Percentiles rank a stretch among this genome's conserved stretches.
phyloP scores from a whole-genome alignment of 2,888 invertebrate species.

The Thecocarcelia acutangulata region DNA sequence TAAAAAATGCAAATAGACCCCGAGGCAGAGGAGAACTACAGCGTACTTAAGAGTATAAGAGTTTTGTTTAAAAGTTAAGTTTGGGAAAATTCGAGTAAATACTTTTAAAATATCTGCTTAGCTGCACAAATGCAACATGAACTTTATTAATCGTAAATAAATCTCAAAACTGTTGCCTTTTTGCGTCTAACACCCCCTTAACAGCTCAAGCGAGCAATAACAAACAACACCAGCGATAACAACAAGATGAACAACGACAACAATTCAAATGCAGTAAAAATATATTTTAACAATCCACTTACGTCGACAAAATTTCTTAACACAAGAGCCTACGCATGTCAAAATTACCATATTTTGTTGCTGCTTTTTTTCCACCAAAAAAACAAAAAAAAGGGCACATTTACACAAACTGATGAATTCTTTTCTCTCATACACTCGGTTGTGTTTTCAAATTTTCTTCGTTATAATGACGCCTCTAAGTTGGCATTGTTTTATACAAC shows the following conservation, averaged over 20 bases:
- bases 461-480: conserved; percentile 40
- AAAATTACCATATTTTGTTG: conserved; percentile 59
- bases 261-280: neutral
- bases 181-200: conserved; percentile 56
- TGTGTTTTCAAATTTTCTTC: conserved; percentile 13
- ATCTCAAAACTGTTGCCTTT: conserved; percentile 62
- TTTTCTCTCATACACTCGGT: conserved; percentile 1
- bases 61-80: conserved; percentile 49
- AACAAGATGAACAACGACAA: conserved; percentile 53
- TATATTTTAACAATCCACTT: conserved; percentile 57
- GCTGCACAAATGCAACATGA: neutral
- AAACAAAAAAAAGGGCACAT: conserved; percentile 38
- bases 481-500: conserved; percentile 20
- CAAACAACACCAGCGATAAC: conserved; percentile 27
- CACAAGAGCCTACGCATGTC: conserved; percentile 68
- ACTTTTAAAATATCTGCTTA: neutral
- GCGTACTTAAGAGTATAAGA: conserved; percentile 36
- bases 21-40: conserved; percentile 24
- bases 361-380: conserved; percentile 37
- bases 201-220: conserved; percentile 3
- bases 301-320: conserved; percentile 60
- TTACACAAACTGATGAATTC: neutral
- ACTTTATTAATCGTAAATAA: conserved; percentile 21
- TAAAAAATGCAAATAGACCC: conserved; percentile 58
- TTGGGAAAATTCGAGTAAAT: conserved; percentile 14